Conservation (phyloP, 2,113 vertebrate species). For the Bolborhynchus lineola region DNA sequence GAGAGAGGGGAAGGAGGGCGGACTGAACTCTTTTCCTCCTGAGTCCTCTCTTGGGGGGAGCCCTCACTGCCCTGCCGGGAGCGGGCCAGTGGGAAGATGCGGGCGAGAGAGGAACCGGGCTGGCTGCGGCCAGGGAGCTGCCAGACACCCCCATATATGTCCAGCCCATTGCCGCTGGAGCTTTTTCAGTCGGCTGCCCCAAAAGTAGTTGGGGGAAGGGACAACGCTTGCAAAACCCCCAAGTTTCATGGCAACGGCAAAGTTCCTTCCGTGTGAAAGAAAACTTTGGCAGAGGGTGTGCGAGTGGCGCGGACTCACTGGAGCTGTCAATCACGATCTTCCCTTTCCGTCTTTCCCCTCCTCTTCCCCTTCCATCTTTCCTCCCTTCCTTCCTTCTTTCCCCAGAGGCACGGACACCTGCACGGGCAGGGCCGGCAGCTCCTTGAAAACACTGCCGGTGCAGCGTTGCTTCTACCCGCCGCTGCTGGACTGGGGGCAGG, state of each 20-base stretch:
- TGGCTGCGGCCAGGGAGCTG: not conserved
- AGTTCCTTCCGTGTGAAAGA: constrained; percentile 13
- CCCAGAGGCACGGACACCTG: not conserved
- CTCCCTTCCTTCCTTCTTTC: not conserved
- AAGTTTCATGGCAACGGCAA: constrained; percentile 37
- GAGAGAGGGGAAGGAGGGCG: not conserved
- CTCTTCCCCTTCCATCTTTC: not conserved
- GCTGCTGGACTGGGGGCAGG: not conserved
- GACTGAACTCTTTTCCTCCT: not conserved
- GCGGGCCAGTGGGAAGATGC: not conserved
- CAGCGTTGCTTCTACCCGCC: not conserved
- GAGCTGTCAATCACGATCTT: constrained; percentile 43
- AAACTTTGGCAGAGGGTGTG: constrained; percentile 18
- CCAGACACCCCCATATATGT: not conserved
- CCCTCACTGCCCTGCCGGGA: accelerated
- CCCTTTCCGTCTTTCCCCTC: not conserved
- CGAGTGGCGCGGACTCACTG: not conserved
- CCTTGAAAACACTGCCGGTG: not conserved
- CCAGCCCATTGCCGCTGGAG: not conserved
- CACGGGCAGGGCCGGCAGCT: not conserved
- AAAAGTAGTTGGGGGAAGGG: not conserved
- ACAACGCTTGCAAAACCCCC: not conserved
- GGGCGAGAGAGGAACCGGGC: not conserved
- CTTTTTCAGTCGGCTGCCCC: not conserved
- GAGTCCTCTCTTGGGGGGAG: not conserved